phyloP scores from a whole-genome alignment of 2,888 invertebrate species.

The Xestia xanthographa region DNA sequence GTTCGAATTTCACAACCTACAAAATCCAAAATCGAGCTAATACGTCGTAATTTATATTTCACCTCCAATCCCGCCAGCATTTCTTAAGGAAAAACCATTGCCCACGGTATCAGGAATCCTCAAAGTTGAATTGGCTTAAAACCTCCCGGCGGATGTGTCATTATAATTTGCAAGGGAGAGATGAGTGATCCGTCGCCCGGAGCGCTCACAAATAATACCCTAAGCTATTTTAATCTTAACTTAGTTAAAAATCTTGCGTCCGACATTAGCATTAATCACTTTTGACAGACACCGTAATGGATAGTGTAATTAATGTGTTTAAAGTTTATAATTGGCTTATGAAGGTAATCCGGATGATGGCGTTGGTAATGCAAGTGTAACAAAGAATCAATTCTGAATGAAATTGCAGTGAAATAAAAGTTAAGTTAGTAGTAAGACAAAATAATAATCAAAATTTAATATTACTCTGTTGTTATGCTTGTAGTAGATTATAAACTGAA shows the following conservation, averaged over 20 bases:
- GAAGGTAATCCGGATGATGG: constrained; percentile 48
- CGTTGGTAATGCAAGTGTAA: constrained; percentile 17
- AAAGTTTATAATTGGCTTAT: constrained; percentile 65
- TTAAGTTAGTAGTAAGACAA: too few species aligned
- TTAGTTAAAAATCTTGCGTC: constrained; percentile 90
- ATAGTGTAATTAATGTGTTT: constrained; percentile 84
- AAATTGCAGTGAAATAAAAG: neutral
- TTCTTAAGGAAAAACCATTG: constrained; percentile 74
- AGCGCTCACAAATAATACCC: constrained; percentile 86
- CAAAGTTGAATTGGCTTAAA: constrained; percentile 88
- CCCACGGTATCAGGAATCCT: constrained; percentile 80
- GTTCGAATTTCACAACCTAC: constrained; percentile 35
- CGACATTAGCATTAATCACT: constrained; percentile 89
- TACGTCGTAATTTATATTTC: constrained; percentile 64
- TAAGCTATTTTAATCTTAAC: constrained; percentile 91
- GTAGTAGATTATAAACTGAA: neutral
- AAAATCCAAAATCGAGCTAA: constrained; percentile 45
- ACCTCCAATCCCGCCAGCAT: constrained; percentile 69
- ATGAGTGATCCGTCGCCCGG: constrained; percentile 88
- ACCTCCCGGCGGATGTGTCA: constrained; percentile 89
- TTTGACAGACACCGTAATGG: constrained; percentile 88
- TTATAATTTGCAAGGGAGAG: constrained; percentile 89
- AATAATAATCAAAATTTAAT: neutral
- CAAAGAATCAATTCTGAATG: neutral
- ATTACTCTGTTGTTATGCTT: neutral